Evolutionary conservation across 1,140 invertebrate species (phyloP).

Genomic region (Danaus melanippus): DNA sequence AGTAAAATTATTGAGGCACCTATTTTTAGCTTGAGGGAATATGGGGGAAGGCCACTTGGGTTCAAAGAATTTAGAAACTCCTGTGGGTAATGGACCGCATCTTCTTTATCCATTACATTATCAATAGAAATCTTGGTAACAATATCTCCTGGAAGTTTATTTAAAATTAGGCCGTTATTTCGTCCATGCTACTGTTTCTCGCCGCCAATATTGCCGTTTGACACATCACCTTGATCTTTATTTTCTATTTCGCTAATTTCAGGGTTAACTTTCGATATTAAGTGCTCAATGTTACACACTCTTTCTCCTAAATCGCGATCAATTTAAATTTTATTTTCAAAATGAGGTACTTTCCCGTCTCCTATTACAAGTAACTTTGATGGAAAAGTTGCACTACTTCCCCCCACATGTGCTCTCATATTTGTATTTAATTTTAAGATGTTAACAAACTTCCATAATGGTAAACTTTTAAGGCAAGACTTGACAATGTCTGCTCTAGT

Average conservation of each 20-base stretch:
- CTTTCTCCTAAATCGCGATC: conserved; percentile 15
- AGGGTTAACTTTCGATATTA: conserved; percentile 25
- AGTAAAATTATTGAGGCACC: too few species aligned
- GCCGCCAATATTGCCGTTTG: conserved; percentile 41
- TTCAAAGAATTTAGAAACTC: conserved; percentile 9
- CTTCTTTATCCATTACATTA: too few species aligned
- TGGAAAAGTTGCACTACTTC: too few species aligned
- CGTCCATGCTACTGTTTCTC: conserved; percentile 21
- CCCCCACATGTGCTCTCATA: conserved; percentile 16
- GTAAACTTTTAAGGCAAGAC: too few species aligned
- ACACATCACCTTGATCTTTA: conserved; percentile 34
- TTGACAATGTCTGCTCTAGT: conserved; percentile 5
- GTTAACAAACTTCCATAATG: conserved; percentile 20
- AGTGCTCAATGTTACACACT: conserved; percentile 23
- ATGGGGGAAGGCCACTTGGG: conserved; percentile 19
- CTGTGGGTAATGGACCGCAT: too few species aligned
- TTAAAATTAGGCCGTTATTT: conserved; percentile 16
- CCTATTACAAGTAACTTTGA: conserved; percentile 7
- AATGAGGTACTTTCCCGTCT: conserved; percentile 20
- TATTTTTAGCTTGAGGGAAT: conserved; percentile 26
- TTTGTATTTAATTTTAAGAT: conserved; percentile 21
- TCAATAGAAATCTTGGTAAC: too few species aligned
- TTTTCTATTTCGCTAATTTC: conserved; percentile 21
- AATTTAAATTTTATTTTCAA: conserved; percentile 25
- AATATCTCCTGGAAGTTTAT: too few species aligned